Evolutionary conservation across 2,888 invertebrate genomes (phyloP).

Genomic region (Synergus gifuensis): DNA sequence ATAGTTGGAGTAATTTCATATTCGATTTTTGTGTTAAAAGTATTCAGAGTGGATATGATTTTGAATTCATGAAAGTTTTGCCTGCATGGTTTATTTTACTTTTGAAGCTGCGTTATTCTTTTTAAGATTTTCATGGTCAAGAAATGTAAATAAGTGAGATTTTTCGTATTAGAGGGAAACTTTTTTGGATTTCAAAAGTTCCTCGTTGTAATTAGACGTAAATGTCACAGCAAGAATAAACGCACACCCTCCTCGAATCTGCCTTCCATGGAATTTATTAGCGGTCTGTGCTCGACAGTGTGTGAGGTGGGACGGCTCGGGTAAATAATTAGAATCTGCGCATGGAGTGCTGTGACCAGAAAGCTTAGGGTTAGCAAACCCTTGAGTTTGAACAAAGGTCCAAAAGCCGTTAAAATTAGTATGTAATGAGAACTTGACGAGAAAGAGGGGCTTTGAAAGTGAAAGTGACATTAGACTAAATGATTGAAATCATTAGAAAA

Average conservation of each 20-base stretch:
- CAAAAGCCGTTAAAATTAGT: slow-evolving; percentile 42
- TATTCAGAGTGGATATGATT: too few species aligned
- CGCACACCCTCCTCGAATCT: slow-evolving; percentile 3
- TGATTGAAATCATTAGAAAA: neutral
- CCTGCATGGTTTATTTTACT: too few species aligned
- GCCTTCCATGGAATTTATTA: slow-evolving; percentile 61
- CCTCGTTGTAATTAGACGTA: slow-evolving; percentile 10
- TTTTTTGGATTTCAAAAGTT: neutral
- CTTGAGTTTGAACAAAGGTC: slow-evolving; percentile 61
- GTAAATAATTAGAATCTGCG: slow-evolving; percentile 47
- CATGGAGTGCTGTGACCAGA: slow-evolving; percentile 18
- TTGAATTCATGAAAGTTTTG: too few species aligned
- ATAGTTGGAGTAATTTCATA: neutral
- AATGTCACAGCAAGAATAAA: slow-evolving; percentile 14
- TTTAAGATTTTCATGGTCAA: too few species aligned
- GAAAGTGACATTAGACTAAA: neutral
- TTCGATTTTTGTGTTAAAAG: too few species aligned
- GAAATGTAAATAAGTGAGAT: too few species aligned
- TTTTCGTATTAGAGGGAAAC: neutral
- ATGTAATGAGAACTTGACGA: neutral
- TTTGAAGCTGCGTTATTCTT: too few species aligned
- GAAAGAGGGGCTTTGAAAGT: neutral
- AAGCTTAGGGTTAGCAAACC: slow-evolving; percentile 52
- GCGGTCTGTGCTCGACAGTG: slow-evolving; percentile 64
- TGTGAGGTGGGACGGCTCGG: slow-evolving; percentile 55